Conservation (phyloP, 2,113 vertebrate species). For the Athene cunicularia region DNA sequence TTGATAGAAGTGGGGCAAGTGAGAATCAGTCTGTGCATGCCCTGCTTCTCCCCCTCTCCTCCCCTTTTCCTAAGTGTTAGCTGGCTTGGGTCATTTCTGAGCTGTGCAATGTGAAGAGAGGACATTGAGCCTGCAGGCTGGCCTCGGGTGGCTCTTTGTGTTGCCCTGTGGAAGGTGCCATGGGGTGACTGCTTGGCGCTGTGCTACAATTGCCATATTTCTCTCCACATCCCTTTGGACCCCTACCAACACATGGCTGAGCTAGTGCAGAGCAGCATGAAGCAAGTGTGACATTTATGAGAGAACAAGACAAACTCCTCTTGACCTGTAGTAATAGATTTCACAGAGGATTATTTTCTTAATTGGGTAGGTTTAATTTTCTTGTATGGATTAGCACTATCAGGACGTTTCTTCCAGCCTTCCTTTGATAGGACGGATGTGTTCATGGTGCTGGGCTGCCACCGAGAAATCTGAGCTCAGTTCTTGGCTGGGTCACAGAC, state of each 20-base stretch:
- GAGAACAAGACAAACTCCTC: neutral
- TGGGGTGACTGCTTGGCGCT: neutral
- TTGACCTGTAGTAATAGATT: neutral
- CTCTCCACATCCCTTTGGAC: neutral
- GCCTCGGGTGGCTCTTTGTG: rapidly evolving
- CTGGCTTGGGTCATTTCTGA: neutral
- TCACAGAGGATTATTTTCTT: neutral
- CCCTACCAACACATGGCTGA: neutral
- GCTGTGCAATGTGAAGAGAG: neutral
- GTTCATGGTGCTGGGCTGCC: neutral
- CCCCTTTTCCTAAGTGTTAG: neutral
- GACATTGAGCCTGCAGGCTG: neutral
- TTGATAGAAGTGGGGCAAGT: neutral
- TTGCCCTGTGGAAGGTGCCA: neutral
- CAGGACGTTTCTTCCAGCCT: neutral
- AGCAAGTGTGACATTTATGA: neutral
- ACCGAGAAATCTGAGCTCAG: neutral
- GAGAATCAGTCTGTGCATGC: neutral
- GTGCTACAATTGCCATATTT: neutral
- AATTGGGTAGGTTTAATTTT: neutral
- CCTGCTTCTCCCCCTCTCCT: neutral
- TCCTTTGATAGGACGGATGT: neutral
- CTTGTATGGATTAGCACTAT: neutral
- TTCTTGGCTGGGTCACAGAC: neutral
- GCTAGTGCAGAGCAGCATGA: neutral